phyloP scores from a whole-genome alignment of 2,797 vertebrate species.

The Rhynchotus rufescens region DNA sequence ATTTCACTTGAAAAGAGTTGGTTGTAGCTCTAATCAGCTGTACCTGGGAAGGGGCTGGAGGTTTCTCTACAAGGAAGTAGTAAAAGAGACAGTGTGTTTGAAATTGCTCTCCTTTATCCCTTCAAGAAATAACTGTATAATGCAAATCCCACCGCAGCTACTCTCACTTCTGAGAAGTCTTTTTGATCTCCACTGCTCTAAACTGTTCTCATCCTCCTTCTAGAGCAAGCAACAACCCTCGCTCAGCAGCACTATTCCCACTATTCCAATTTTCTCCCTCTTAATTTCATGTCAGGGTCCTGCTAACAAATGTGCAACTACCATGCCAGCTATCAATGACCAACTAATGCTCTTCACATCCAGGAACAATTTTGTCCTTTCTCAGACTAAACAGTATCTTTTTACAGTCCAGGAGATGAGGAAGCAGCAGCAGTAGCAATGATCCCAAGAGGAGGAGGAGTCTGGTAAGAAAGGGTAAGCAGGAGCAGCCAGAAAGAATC shows the following conservation, averaged over 20 bases:
- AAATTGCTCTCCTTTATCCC: not conserved
- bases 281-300: not conserved
- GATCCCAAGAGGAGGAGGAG: not conserved
- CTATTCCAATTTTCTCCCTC: not conserved
- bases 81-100: not conserved
- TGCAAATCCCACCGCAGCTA: not conserved
- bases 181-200: not conserved
- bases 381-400: not conserved
- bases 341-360: not conserved
- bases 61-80: slow-evolving; percentile 84
- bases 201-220: not conserved
- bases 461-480: not conserved
- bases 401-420: slow-evolving; percentile 19
- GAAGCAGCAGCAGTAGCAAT: slow-evolving; percentile 25
- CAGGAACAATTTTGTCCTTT: not conserved
- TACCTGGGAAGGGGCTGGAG: slow-evolving; percentile 88
- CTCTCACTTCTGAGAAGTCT: not conserved
- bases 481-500: not conserved
- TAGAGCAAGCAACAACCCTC: not conserved
- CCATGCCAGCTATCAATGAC: not conserved
- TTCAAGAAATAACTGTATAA: not conserved
- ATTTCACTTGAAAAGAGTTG: slow-evolving; percentile 93
- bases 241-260: not conserved
- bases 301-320: not conserved
- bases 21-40: slow-evolving; percentile 94